These are phyloP conservation scores for Heliconius hewitsoni DNA, from an alignment of 1,140 invertebrate species.

Conservation along the genomic window DNA sequence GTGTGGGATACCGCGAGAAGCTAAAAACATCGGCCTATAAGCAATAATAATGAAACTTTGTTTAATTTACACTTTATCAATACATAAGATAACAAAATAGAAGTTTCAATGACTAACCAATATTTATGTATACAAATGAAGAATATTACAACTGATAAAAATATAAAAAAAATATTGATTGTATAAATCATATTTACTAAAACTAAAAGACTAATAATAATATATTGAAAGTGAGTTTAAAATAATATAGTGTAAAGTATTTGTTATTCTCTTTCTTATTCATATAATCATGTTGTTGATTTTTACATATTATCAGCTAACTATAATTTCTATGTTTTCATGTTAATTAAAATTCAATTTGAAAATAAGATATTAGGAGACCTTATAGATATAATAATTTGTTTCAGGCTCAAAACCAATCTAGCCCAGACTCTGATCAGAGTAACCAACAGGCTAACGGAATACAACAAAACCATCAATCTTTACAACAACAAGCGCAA, in stretches of 20 bases:
- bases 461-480: slow-evolving; percentile 69
- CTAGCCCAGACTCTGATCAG: slow-evolving; percentile 70
- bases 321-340: no score
- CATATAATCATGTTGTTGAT: not conserved
- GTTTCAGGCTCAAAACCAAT: slow-evolving; percentile 77
- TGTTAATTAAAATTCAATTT: no score
- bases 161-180: not conserved
- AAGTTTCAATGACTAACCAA: not conserved
- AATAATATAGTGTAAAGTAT: no score
- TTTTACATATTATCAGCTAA: not conserved
- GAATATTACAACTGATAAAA: not conserved
- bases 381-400: not conserved
- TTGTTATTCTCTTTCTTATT: not conserved
- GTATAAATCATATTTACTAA: not conserved
- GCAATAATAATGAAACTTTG: not conserved
- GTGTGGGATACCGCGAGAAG: no score
- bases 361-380: no score
- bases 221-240: no score
- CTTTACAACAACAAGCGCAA: slow-evolving; percentile 68
- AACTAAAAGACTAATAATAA: not conserved
- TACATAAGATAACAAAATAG: slow-evolving; percentile 1
- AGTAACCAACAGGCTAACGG: slow-evolving; percentile 69
- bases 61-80: not conserved
- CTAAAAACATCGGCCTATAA: not conserved
- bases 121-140: not conserved